Base-by-base conservation (phyloP, 2,888 invertebrate genomes). In the Cheilosia grossa region DNA sequence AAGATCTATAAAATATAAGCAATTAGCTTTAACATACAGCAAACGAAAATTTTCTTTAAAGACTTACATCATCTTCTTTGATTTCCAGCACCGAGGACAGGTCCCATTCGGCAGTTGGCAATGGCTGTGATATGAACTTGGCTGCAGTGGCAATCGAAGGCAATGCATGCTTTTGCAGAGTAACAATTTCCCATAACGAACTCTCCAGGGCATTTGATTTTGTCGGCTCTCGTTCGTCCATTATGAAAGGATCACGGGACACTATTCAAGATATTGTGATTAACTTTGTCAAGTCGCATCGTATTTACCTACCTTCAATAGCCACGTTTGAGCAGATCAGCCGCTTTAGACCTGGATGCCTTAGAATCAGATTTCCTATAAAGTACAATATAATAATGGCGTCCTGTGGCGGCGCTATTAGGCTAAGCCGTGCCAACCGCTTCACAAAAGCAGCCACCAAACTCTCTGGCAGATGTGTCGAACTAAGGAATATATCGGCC, bases 391-490 rank as follows among this genome's bases (percentile, higher is more conserved):
- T 94, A 15, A 95, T 94, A 6, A 94, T 92, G 56, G 96, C 94
- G 90, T 97, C 96, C 85, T 96, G 95, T 0, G 97, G 94, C 3
- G 97, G 96, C 4, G 98, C 98, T 27, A 96, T 93, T 74, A 99
- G 93, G 19, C 97, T 95, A 82, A 99, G 93, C 4, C 98, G 94
- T 0, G 97, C 95, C 86, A 98, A 91, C 49, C 97, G 95, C 92
- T 99, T 99, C 2, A 95, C 96, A 91, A 99, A 99, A 2, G 98
- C 97, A 0, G 98, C 98, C 7, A 98, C 97, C 88, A 99, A 92
- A 87, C 95, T 95, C 89, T 97, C 97, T 0, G 99, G 98, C 83
- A 99, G 93, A 93, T 99, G 98, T 0, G 97, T 97, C 56, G 99
- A 99, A 80, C 96, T 96, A 27, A 99, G 93, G 92, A 99, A 99